Evolutionary conservation across 2,888 invertebrate genomes (phyloP).

Genomic region (Pseudanteris insignis): DNA sequence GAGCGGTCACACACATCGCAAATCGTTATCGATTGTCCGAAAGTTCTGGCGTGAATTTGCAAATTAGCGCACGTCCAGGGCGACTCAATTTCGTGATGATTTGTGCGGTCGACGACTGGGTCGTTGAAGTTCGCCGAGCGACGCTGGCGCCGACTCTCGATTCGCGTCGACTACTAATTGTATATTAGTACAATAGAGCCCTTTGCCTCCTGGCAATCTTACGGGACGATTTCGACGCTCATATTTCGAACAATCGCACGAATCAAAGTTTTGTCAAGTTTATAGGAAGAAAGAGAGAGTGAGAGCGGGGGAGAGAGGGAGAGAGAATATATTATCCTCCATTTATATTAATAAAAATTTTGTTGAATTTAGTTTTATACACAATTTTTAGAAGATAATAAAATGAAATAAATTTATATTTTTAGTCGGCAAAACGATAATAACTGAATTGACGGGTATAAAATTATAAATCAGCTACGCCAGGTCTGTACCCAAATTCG

Average conservation of each 20-base stretch:
- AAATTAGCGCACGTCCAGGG: conserved; percentile 41
- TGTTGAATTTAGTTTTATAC: too few species aligned
- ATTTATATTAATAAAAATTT: not conserved
- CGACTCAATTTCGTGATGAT: conserved; percentile 33
- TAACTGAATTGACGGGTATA: too few species aligned
- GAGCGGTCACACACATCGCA: conserved; percentile 22
- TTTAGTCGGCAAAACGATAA: too few species aligned
- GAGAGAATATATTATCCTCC: too few species aligned
- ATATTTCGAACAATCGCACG: conserved; percentile 31
- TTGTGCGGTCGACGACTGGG: conserved; percentile 14
- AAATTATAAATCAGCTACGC: too few species aligned
- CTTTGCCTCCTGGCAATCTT: conserved; percentile 17
- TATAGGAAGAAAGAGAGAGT: conserved; percentile 11
- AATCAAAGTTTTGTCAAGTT: conserved; percentile 32
- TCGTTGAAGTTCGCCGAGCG: conserved; percentile 14
- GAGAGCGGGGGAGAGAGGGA: conserved; percentile 9
- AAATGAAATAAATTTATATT: too few species aligned
- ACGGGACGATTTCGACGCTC: conserved; percentile 28
- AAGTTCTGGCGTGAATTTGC: conserved; percentile 50
- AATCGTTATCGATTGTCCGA: conserved; percentile 48
- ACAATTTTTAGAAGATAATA: too few species aligned
- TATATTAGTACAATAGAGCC: conserved; percentile 38
- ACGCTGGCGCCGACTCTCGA: conserved; percentile 17
- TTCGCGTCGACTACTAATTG: conserved; percentile 34
- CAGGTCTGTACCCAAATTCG: too few species aligned